Base-by-base conservation (phyloP, 2,888 invertebrate species). In the Cryptocephalus moraei region DNA sequence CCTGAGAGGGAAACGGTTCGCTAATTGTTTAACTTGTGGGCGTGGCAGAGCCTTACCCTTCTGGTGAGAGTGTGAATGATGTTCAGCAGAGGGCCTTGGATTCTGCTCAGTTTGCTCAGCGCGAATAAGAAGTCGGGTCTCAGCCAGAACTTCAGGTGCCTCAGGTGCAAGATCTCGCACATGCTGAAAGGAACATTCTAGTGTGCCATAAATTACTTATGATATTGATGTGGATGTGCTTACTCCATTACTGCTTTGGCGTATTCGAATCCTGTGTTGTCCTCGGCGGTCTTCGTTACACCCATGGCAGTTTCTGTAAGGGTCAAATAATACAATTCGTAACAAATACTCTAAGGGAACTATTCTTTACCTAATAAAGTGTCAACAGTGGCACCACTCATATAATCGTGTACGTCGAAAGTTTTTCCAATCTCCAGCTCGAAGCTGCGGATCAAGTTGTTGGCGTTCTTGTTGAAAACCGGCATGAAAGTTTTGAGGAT, bases 241-340 rank as follows among this genome's bases (percentile, higher is more conserved):
- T 62, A 76, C 77, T 75, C 73, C 76, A 78, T 77, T 1, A 77
- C 77, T 39, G 77, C 76, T 62, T 72, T 67, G 1, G 77, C 77
- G 51, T 77, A 78, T 42, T 75, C 73, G 48, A 68, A 74, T 46
- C 76, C 75, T 49, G 69, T 70, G 45, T 73, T 71, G 45, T 73
- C 69, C 47, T 73, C 73, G 2, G 70, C 64, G 10, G 65, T 66
- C 38, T 68, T 70, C 44, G 66, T 70, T 6, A 77, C 69, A 9
- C 78, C 78, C 78, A 78, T 78, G 0, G 75, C 78, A 33, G 78
- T 77, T 65, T 75, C 76, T 72, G 51, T 13, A 22, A 22, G 6
- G 6, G 2, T 22, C 2, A 22, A 22, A 6, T 22, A 6, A 4
- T 22, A 22, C 22, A 22, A 22, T 22, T 22, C 6, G 22, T 2